Evolutionary conservation across 1,140 invertebrate genomes (phyloP).

Genomic region (Penaeus japonicus): DNA sequence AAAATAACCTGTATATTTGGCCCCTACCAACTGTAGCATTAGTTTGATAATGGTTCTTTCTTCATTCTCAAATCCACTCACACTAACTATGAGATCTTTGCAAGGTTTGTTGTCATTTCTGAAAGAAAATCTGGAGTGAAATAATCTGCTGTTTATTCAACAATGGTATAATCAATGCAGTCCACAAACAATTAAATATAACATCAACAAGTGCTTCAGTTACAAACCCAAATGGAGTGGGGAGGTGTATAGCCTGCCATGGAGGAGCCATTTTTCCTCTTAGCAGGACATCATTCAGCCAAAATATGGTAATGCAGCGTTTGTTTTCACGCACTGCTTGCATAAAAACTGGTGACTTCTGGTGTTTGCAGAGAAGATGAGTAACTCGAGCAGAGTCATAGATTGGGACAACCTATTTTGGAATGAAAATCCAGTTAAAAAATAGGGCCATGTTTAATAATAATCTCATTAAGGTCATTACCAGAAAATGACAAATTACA

Average conservation of each 20-base stretch:
- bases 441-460: too few species aligned
- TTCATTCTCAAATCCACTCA: constrained; percentile 86
- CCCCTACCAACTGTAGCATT: constrained; percentile 87
- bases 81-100: constrained; percentile 73
- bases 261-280: constrained; percentile 87
- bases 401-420: constrained; percentile 3
- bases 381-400: constrained; percentile 84
- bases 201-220: neutral
- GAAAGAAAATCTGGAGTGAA: constrained; percentile 52
- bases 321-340: constrained; percentile 80
- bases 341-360: constrained; percentile 66
- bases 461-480: too few species aligned
- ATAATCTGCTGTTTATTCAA: neutral
- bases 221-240: constrained; percentile 75
- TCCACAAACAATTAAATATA: neutral
- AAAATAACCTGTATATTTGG: constrained; percentile 76
- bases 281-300: constrained; percentile 89
- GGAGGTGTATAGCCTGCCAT: constrained; percentile 91
- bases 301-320: constrained; percentile 91
- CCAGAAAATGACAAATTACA: neutral
- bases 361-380: constrained; percentile 89
- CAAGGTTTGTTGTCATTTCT: constrained; percentile 70
- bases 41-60: constrained; percentile 79
- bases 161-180: neutral
- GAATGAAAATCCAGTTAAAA: neutral